These are phyloP conservation scores for Cydia splendana DNA, from an alignment of 1,140 invertebrate genomes.

Conservation along the genomic window DNA sequence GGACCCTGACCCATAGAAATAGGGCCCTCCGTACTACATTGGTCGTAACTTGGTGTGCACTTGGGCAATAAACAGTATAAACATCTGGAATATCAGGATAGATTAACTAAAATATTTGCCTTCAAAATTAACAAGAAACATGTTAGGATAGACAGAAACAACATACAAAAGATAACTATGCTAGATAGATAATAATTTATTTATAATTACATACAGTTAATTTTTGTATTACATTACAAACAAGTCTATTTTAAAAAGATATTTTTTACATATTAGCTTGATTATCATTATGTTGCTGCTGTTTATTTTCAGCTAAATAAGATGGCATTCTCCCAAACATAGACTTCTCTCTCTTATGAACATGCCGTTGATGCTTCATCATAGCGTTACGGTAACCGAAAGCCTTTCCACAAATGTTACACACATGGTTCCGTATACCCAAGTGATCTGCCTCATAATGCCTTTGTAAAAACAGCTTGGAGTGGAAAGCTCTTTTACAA, in stretches of 20 bases:
- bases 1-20: too few species aligned
- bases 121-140: too few species aligned
- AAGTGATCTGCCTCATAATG: conserved; percentile 76
- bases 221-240: neutral
- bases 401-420: conserved; percentile 76
- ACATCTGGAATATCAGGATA: too few species aligned
- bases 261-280: neutral
- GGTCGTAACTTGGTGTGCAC: too few species aligned
- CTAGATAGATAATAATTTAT: neutral
- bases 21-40: too few species aligned
- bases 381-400: conserved; percentile 78
- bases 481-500: conserved; percentile 67
- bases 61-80: too few species aligned
- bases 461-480: conserved; percentile 58
- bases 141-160: neutral
- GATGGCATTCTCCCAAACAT: conserved; percentile 58
- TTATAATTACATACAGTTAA: neutral
- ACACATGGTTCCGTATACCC: conserved; percentile 78
- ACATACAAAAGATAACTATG: neutral
- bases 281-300: conserved; percentile 17
- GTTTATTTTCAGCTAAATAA: conserved; percentile 54
- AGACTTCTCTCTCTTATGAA: conserved; percentile 74
- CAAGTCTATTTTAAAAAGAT: neutral
- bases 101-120: too few species aligned
- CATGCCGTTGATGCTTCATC: conserved; percentile 76